phyloP scores from a whole-genome alignment of 2,113 vertebrate species.

The Nothobranchius furzeri region DNA sequence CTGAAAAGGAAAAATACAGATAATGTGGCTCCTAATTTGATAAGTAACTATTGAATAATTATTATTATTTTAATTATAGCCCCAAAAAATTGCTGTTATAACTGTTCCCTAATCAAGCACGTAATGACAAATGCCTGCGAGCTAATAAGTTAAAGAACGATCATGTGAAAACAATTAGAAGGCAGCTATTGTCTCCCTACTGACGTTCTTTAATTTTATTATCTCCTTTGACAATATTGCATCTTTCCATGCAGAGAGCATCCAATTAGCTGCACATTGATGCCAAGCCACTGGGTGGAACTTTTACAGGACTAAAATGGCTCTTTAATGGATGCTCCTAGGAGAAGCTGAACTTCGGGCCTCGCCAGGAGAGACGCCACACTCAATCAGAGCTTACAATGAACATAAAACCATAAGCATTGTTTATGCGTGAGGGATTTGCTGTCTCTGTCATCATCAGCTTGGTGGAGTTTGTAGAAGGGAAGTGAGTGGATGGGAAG shows the following conservation, averaged over 20 bases:
- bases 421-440: neutral
- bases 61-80: too few relatives aligned
- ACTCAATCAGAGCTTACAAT: conserved; percentile 3
- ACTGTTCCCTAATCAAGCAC: too few relatives aligned
- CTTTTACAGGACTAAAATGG: conserved; percentile 12
- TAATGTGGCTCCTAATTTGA: too few relatives aligned
- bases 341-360: neutral
- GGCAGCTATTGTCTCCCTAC: neutral
- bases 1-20: too few relatives aligned
- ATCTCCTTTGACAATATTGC: conserved; percentile 2
- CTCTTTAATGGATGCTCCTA: neutral
- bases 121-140: neutral
- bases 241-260: neutral
- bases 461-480: neutral
- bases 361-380: conserved; percentile 7
- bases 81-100: too few relatives aligned
- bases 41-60: too few relatives aligned
- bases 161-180: conserved; percentile 1
- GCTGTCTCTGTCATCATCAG: neutral
- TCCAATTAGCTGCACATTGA: conserved; percentile 11
- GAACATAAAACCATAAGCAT: conserved; percentile 16
- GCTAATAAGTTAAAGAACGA: neutral
- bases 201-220: conserved; percentile 1
- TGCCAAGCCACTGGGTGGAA: neutral
- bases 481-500: neutral